Conservation (phyloP, 2,888 invertebrate species). For the Mycalesis mineus region DNA sequence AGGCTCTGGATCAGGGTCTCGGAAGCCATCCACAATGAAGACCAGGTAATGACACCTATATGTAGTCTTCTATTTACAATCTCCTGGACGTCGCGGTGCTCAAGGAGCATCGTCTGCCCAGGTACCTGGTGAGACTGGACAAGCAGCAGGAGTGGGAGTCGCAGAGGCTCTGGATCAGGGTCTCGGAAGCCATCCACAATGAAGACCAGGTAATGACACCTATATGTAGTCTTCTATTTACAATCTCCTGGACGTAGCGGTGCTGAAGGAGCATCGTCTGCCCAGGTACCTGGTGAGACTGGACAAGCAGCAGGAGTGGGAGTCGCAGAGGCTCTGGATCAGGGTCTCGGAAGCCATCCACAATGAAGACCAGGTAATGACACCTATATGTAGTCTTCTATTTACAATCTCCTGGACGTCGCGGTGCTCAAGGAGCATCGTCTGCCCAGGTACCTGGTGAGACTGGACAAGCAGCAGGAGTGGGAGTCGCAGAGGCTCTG, state of each 20-base stretch:
- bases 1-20: constrained; percentile 92
- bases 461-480: constrained; percentile 84
- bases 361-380: constrained; percentile 87
- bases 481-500: constrained; percentile 94
- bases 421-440: constrained; percentile 77
- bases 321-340: constrained; percentile 92
- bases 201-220: constrained; percentile 90
- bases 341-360: constrained; percentile 91
- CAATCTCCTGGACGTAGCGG: too few relatives aligned
- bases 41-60: too few relatives aligned
- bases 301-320: constrained; percentile 86
- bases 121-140: constrained; percentile 88
- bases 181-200: constrained; percentile 88
- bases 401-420: too few relatives aligned
- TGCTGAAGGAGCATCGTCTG: constrained; percentile 81
- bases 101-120: constrained; percentile 83
- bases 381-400: too few relatives aligned
- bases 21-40: constrained; percentile 87
- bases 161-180: constrained; percentile 90
- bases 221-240: too few relatives aligned
- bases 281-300: constrained; percentile 87
- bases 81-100: too few relatives aligned
- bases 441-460: constrained; percentile 87
- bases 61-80: too few relatives aligned
- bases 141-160: constrained; percentile 90